Percentiles rank a stretch among this genome's conserved stretches.
phyloP scores from a whole-genome alignment of 2,888 invertebrate species.

The Apodemia mormo region DNA sequence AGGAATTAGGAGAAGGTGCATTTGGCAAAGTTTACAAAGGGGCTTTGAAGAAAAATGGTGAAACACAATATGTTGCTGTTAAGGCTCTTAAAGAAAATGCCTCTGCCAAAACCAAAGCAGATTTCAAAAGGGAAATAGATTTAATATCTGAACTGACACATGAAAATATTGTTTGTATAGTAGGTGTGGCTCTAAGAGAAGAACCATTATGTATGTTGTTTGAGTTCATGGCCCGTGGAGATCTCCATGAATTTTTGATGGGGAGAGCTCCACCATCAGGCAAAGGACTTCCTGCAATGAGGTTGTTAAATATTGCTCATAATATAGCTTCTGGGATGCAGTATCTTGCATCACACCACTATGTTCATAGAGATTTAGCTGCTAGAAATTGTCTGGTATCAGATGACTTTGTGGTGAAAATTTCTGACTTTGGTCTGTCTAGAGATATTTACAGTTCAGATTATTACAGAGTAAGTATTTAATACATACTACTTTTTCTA shows the following conservation, averaged over 20 bases:
- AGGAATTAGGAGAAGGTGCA: slow-evolving; percentile 97
- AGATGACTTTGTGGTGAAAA: slow-evolving; percentile 96
- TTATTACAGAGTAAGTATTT: slow-evolving; percentile 87
- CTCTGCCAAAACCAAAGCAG: slow-evolving; percentile 93
- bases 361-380: slow-evolving; percentile 97
- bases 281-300: slow-evolving; percentile 88
- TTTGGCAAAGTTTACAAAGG: slow-evolving; percentile 99
- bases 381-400: slow-evolving; percentile 98
- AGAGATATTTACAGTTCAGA: slow-evolving; percentile 96
- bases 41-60: slow-evolving; percentile 87
- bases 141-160: slow-evolving; percentile 96
- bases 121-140: slow-evolving; percentile 96
- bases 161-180: slow-evolving; percentile 96
- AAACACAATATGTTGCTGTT: slow-evolving; percentile 92
- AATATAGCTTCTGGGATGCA: slow-evolving; percentile 94
- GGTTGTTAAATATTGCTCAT: slow-evolving; percentile 94
- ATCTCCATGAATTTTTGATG: slow-evolving; percentile 97
- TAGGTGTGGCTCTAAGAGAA: slow-evolving; percentile 94
- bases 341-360: slow-evolving; percentile 94
- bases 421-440: slow-evolving; percentile 97
- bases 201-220: slow-evolving; percentile 97
- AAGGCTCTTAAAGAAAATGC: slow-evolving; percentile 97
- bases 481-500: background rate
- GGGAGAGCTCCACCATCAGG: slow-evolving; percentile 93
- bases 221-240: slow-evolving; percentile 98